Conservation (phyloP, 2,888 invertebrate genomes). For the Arenicola marina region DNA sequence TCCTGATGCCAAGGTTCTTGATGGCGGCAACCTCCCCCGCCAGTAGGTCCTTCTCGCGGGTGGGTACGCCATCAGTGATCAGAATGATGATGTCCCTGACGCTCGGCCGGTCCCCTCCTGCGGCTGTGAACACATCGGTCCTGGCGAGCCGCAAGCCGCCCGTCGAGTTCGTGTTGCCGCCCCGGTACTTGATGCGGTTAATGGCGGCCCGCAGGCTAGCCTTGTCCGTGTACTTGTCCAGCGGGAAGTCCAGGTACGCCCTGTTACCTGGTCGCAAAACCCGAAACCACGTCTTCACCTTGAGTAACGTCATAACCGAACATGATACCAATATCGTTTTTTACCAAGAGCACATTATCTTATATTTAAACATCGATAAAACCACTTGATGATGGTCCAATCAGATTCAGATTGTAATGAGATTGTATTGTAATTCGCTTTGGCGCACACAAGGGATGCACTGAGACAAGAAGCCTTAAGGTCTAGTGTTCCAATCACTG, state of each 20-base stretch:
- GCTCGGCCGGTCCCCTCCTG: constrained; percentile 8
- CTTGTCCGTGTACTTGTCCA: background rate
- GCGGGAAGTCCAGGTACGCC: background rate
- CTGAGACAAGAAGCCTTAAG: too few species aligned
- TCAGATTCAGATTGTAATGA: too few species aligned
- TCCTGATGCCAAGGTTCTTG: constrained; percentile 9
- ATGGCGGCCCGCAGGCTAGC: background rate
- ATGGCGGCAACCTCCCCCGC: constrained; percentile 7
- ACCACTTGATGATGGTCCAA: too few species aligned
- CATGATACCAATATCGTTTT: too few species aligned
- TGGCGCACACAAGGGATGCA: too few species aligned
- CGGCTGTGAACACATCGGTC: constrained; percentile 3
- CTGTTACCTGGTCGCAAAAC: background rate
- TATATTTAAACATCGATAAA: too few species aligned
- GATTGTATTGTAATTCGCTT: too few species aligned
- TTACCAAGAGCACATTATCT: too few species aligned
- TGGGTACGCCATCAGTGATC: constrained; percentile 28
- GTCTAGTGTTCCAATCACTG: too few species aligned
- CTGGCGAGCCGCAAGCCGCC: constrained; percentile 15
- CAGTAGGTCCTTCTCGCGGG: constrained; percentile 17
- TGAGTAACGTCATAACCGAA: too few species aligned
- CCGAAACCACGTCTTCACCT: too few species aligned
- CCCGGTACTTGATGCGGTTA: constrained; percentile 9
- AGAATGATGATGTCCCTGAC: constrained; percentile 22
- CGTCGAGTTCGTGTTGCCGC: constrained; percentile 19